phyloP scores from a whole-genome alignment of 2,113 vertebrate species.

The Crypturellus undulatus region DNA sequence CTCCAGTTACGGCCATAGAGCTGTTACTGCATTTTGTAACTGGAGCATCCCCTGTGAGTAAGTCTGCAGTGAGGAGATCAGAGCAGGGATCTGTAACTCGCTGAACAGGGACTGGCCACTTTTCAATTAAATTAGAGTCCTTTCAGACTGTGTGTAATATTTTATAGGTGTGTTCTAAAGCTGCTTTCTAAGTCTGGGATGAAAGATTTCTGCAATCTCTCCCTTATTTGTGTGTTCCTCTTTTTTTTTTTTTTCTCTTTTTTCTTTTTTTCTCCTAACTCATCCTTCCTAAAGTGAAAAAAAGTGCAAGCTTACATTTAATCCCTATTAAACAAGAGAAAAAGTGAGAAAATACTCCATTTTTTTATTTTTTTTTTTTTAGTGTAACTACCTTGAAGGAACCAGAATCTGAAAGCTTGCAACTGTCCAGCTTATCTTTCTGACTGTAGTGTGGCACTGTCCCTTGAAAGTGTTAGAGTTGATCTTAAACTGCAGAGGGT shows the following conservation, averaged over 20 bases:
- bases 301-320: neutral
- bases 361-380: neutral
- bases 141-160: accelerated
- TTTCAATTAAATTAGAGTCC: neutral
- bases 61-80: neutral
- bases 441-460: neutral
- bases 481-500: neutral
- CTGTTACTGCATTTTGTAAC: neutral
- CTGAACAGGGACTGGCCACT: neutral
- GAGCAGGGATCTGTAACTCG: neutral
- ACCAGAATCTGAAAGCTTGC: neutral
- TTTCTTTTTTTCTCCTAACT: neutral
- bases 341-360: neutral
- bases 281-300: neutral
- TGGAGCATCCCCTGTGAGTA: neutral
- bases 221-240: neutral
- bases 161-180: neutral
- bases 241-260: neutral
- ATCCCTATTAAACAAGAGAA: neutral
- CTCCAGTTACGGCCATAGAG: neutral
- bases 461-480: neutral
- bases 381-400: neutral
- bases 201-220: neutral
- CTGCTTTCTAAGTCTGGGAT: neutral
- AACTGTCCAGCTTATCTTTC: neutral